Percentiles rank a stretch among this genome's conserved stretches.
Evolutionary conservation across 2,797 vertebrate genomes (phyloP).

Genomic region (Echiichthys vipera): DNA sequence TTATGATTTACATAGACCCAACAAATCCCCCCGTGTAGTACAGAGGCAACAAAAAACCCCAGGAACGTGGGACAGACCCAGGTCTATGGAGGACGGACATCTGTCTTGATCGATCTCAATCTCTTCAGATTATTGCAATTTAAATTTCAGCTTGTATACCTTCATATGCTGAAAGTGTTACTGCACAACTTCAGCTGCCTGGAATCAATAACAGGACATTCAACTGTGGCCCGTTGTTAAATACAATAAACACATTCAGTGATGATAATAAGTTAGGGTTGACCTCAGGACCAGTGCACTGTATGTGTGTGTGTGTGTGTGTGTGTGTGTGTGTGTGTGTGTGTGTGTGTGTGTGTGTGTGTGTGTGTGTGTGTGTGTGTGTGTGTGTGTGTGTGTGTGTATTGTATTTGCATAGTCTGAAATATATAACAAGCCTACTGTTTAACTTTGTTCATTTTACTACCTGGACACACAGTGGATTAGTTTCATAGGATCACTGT

Average conservation of each 20-base stretch:
- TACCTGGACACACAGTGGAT: constrained; percentile 20
- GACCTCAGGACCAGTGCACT: too few species aligned
- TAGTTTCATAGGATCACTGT: not conserved
- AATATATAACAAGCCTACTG: constrained; percentile 36
- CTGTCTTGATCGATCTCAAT: too few species aligned
- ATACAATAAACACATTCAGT: constrained; percentile 13
- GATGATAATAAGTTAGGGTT: not conserved
- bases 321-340: too few species aligned
- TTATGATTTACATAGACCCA: too few species aligned
- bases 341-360: too few species aligned
- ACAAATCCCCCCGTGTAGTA: too few species aligned
- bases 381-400: not conserved
- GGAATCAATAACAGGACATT: not conserved
- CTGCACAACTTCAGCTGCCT: not conserved
- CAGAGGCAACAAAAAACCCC: too few species aligned
- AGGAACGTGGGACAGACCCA: too few species aligned
- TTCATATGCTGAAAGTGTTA: not conserved
- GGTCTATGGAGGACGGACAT: too few species aligned
- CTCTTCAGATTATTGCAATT: not conserved
- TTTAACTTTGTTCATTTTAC: constrained; percentile 57
- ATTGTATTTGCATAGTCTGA: constrained; percentile 67
- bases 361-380: too few species aligned
- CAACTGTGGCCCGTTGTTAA: not conserved
- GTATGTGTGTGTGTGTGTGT: too few species aligned
- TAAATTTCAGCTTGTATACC: too few species aligned